A percentile compares a stretch with the other conserved stretches of the same genome.
Evolutionary conservation across 2,888 invertebrate genomes (phyloP).

Genomic region (Blastobasis lacticolella): DNA sequence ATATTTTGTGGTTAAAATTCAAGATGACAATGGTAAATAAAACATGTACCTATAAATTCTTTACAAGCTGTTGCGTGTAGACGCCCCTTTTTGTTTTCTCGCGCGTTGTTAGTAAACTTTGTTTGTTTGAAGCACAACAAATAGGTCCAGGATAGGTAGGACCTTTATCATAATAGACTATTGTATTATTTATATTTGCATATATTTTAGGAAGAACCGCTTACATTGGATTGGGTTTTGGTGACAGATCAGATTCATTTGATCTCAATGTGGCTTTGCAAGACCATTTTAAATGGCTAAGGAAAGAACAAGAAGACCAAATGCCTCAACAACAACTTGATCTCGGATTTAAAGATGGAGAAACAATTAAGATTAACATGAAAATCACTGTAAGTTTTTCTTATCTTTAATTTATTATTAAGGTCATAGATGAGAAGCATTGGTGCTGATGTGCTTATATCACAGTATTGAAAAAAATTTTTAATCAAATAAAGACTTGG

Average conservation of each 20-base stretch:
- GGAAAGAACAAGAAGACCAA: slow-evolving; percentile 86
- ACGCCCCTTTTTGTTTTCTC: slow-evolving; percentile 6
- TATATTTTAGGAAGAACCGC: slow-evolving; percentile 81
- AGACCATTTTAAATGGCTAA: slow-evolving; percentile 97
- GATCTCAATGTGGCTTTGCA: slow-evolving; percentile 98
- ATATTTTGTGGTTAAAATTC: slow-evolving; percentile 96
- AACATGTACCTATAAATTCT: background rate
- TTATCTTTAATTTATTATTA: background rate
- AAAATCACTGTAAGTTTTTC: slow-evolving; percentile 85
- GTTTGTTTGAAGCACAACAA: no score
- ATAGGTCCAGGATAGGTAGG: no score
- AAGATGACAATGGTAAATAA: slow-evolving; percentile 89
- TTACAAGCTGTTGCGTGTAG: background rate
- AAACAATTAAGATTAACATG: slow-evolving; percentile 99
- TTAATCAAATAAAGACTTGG: no score
- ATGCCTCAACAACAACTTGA: slow-evolving; percentile 88
- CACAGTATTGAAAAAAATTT: no score
- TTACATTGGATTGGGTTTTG: slow-evolving; percentile 97
- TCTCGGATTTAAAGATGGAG: slow-evolving; percentile 98
- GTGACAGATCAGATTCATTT: slow-evolving; percentile 98
- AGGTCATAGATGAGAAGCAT: background rate
- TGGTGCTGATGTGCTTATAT: background rate
- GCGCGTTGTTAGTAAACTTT: background rate
- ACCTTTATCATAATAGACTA: no score
- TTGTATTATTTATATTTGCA: background rate